phyloP scores from a whole-genome alignment of 2,797 vertebrate species.

The Macropus fuliginosus region DNA sequence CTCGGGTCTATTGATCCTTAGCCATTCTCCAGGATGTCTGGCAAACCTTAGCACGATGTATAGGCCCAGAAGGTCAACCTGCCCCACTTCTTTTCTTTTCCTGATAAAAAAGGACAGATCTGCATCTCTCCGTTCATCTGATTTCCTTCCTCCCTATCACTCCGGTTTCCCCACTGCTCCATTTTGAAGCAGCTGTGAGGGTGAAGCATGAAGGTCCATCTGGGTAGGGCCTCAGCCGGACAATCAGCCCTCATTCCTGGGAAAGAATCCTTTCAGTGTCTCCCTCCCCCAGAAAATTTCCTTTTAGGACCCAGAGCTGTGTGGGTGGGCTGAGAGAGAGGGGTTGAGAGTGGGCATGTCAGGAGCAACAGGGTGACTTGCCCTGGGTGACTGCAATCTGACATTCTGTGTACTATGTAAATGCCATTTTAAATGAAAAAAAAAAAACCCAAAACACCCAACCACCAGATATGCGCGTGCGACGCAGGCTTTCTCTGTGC shows the following conservation, averaged over 20 bases:
- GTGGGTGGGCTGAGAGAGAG: constrained; percentile 25
- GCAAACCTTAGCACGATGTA: neutral
- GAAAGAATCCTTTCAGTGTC: constrained; percentile 74
- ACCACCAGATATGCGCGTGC: neutral
- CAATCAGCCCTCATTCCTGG: constrained; percentile 75
- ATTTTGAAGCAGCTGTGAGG: constrained; percentile 61
- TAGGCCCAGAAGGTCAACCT: neutral
- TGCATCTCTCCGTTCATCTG: neutral
- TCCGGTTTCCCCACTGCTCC: neutral
- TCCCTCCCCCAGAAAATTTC: constrained; percentile 43
- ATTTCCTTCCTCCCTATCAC: neutral
- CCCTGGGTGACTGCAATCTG: constrained; percentile 34
- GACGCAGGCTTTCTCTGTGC: neutral
- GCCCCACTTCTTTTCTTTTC: neutral
- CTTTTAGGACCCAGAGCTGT: constrained; percentile 44
- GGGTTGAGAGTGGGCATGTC: neutral
- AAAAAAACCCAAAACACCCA: neutral
- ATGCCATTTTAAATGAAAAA: constrained; percentile 14
- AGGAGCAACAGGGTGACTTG: constrained; percentile 39
- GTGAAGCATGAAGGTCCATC: constrained; percentile 27
- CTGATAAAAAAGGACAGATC: neutral
- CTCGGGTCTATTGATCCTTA: neutral
- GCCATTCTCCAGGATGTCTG: neutral
- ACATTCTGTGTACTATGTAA: constrained; percentile 43
- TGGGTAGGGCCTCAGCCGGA: constrained; percentile 53